Percentiles rank a stretch among this genome's conserved stretches.
Evolutionary conservation across 1,140 invertebrate genomes (phyloP).

Genomic region (Neodiprion pinetum): DNA sequence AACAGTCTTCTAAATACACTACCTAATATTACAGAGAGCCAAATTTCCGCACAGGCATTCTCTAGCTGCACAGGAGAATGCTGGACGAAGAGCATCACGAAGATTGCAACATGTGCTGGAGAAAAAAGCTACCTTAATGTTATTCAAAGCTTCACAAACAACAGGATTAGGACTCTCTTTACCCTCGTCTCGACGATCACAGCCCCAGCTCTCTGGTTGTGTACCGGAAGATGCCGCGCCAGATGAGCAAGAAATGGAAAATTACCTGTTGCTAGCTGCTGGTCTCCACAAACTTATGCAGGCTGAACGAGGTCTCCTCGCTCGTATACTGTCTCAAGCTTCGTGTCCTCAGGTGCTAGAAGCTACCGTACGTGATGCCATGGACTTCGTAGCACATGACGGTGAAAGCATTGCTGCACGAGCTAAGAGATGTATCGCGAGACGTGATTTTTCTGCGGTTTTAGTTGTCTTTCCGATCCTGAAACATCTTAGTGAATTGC

Average conservation of each 20-base stretch:
- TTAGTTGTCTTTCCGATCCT: constrained; percentile 87
- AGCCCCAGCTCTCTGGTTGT: constrained; percentile 42
- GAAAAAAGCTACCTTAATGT: constrained; percentile 86
- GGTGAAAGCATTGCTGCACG: constrained; percentile 82
- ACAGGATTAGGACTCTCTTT: constrained; percentile 52
- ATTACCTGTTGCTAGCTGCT: constrained; percentile 84
- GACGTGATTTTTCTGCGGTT: constrained; percentile 84
- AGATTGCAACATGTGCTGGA: constrained; percentile 72
- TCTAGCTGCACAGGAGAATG: constrained; percentile 49
- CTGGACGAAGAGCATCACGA: constrained; percentile 59
- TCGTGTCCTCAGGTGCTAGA: constrained; percentile 86
- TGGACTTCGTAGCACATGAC: constrained; percentile 85
- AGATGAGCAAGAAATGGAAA: constrained; percentile 86
- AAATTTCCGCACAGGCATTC: constrained; percentile 64
- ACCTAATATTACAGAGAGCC: constrained; percentile 48
- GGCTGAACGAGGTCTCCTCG: constrained; percentile 82
- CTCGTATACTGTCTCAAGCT: constrained; percentile 82
- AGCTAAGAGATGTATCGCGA: constrained; percentile 79
- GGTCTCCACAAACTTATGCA: constrained; percentile 89
- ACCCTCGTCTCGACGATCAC: constrained; percentile 53
- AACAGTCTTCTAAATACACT: constrained; percentile 9
- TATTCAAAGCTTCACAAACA: constrained; percentile 84
- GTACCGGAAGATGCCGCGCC: constrained; percentile 55
- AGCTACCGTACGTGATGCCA: constrained; percentile 81
- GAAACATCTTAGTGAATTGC: constrained; percentile 80